Evolutionary conservation across 1,140 invertebrate species (phyloP).

Genomic region (Lasaia peninsularis): DNA sequence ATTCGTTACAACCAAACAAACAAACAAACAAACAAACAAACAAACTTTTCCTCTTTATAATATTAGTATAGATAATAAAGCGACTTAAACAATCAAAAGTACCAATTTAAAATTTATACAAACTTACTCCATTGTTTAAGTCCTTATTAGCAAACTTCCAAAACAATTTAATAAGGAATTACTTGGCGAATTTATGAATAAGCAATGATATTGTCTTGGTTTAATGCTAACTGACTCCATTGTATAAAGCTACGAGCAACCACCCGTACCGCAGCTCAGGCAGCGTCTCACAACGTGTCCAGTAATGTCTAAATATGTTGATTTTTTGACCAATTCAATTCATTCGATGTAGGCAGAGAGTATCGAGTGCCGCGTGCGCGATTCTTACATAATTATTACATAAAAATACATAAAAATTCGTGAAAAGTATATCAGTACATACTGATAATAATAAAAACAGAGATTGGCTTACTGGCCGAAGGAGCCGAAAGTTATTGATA

Average conservation of each 20-base stretch:
- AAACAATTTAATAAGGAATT: constrained; percentile 1
- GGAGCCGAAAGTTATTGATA: too few species aligned
- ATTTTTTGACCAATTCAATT: too few species aligned
- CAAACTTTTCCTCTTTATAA: too few species aligned
- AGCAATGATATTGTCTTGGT: constrained; percentile 4
- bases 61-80: background rate
- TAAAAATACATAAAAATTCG: too few species aligned
- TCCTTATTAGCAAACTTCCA: constrained; percentile 1
- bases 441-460: too few species aligned
- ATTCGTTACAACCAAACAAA: too few species aligned
- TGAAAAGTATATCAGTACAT: too few species aligned
- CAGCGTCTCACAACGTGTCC: background rate
- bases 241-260: background rate
- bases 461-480: too few species aligned
- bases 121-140: background rate
- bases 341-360: too few species aligned
- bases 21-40: too few species aligned
- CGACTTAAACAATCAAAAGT: background rate
- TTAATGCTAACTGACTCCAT: constrained; percentile 1
- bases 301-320: background rate
- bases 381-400: too few species aligned
- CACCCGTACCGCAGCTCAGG: background rate
- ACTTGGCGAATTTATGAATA: background rate
- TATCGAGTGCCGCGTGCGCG: too few species aligned
- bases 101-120: background rate